Conservation (phyloP, 1,140 invertebrate species). For the Drosophila sturtevanti region DNA sequence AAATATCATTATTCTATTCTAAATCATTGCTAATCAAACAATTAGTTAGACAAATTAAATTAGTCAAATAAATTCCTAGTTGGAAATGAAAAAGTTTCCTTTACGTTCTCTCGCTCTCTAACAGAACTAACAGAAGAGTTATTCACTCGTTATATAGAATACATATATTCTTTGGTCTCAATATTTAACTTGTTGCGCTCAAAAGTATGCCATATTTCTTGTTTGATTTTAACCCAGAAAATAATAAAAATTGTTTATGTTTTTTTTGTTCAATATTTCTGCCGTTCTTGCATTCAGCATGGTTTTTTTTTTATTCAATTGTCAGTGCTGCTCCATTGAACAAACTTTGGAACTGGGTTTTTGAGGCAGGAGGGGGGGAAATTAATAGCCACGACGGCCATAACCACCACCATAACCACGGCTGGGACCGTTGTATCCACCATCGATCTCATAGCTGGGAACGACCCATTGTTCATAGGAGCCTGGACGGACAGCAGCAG, state of each 20-base stretch:
- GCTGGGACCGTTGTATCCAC: conserved; percentile 32
- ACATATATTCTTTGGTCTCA: background rate
- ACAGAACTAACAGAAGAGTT: too few relatives aligned
- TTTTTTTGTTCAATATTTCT: conserved; percentile 64
- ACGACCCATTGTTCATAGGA: conserved; percentile 43
- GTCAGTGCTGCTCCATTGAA: conserved; percentile 43
- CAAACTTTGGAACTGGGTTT: conserved; percentile 19
- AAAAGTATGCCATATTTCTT: conserved; percentile 57
- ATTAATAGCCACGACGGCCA: conserved; percentile 42
- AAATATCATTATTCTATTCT: too few relatives aligned
- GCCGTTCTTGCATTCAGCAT: conserved; percentile 33
- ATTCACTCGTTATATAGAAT: background rate
- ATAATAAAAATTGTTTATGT: conserved; percentile 14
- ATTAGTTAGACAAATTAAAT: too few relatives aligned
- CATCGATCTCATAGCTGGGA: conserved; percentile 44
- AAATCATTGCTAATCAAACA: too few relatives aligned
- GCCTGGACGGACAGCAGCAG: conserved; percentile 39
- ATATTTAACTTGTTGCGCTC: conserved; percentile 24
- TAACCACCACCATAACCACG: conserved; percentile 24
- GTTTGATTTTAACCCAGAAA: background rate
- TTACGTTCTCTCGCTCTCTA: too few relatives aligned
- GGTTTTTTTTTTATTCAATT: conserved; percentile 40
- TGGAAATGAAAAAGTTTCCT: too few relatives aligned
- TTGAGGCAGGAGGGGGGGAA: background rate
- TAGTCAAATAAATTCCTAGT: too few relatives aligned